Evolutionary conservation across 2,113 vertebrate species (phyloP), one percentile per base, ranked within the genome.

Genomic region (Corythoichthys intestinalis): DNA sequence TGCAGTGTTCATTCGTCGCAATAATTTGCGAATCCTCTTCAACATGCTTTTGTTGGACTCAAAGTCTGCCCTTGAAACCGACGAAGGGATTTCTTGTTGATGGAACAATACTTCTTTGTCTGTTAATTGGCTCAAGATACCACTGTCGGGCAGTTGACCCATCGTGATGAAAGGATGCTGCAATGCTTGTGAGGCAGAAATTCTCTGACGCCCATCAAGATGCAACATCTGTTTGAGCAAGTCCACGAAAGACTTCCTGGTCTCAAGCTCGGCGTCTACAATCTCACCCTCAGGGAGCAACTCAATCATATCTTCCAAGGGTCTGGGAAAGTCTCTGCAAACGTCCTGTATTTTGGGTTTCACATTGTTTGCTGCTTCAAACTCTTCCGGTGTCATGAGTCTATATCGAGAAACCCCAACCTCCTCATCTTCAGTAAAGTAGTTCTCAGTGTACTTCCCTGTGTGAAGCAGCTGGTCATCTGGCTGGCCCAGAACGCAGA

Each of bases 191-290:
- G 65, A 38, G 17, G 65, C 49, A 52, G 48, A 66, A 35, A 66
- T 53, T n/a, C 65, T 38, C 17, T 39, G 48, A 38, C 12, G 9
- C 35, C 65, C 50, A 17, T 66, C 65, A 14, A 53, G 34, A 52
- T 66, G 65, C 50, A 66, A 38, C 50, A 66, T 66, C 34, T 12
- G 15, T 66, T 53, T 66, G 34, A 66, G 65, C 7, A 66, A 37
- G 15, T 39, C 34, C 50, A 66, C n/a, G 65, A 66, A 66, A 10
- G 35, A 37, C 7, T 53, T 54, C 50, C 35, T 66, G 15, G 37
- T 50, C 38, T 54, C 50, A n/a, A 39, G n/a, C 17, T 66, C 50
- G 4, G 2, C 65, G 8, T 52, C n/a, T 3, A 2, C 6, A 7
- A 3, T 28, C 15, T 20, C 17, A n/a, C n/a, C 50, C 17, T 54